phyloP scores from a whole-genome alignment of 1,140 invertebrate genomes.

The Antheraea pernyi region DNA sequence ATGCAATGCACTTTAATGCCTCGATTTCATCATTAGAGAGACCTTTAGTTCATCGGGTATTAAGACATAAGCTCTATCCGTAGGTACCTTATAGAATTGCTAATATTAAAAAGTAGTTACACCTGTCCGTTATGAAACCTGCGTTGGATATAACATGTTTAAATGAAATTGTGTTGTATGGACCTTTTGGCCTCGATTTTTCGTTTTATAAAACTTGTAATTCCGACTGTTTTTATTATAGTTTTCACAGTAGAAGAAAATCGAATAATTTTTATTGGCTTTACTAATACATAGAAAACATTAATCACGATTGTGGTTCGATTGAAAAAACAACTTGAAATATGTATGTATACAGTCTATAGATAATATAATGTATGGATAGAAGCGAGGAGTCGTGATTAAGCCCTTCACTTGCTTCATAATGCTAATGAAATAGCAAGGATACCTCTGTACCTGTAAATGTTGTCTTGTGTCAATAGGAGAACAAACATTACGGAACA shows the following conservation, averaged over 20 bases:
- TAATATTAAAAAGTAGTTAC: constrained; percentile 47
- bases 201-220: too few species aligned
- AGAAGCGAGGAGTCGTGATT: neutral
- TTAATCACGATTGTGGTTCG: too few species aligned
- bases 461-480: too few species aligned
- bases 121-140: constrained; percentile 33
- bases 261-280: too few species aligned
- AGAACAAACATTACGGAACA: too few species aligned
- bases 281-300: too few species aligned
- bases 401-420: constrained; percentile 1
- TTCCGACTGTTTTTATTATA: too few species aligned
- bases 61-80: constrained; percentile 19
- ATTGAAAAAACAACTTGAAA: too few species aligned
- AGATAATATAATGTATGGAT: neutral
- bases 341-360: too few species aligned
- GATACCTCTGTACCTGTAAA: neutral
- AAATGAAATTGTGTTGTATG: neutral
- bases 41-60: constrained; percentile 17
- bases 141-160: constrained; percentile 28
- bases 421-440: neutral
- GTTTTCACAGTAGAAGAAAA: too few species aligned
- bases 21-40: constrained; percentile 5
- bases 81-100: constrained; percentile 52
- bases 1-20: neutral
- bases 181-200: neutral